Base-by-base conservation (phyloP, 2,113 vertebrate species). In the Hemichromis elongatus region DNA sequence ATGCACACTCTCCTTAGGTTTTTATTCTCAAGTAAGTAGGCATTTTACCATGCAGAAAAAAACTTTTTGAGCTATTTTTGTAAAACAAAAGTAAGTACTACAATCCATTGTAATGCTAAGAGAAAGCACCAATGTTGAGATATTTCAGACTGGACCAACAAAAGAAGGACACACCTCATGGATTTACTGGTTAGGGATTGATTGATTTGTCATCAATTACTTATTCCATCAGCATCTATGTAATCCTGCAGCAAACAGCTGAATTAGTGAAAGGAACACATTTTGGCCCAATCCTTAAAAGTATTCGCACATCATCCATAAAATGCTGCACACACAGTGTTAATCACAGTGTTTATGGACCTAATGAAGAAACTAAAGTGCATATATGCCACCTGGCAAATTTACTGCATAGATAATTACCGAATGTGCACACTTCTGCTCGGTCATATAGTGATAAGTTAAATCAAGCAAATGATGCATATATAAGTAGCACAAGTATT, bases 381-480 rank as follows among this genome's bases (percentile, higher is more conserved):
- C 45, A n/a, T 70, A 80, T 54, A 80, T 68, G 56, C 54, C 85
- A 89, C 45, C 21, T 84, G 37, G 78, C 66, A 82, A 80, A 79
- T 86, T 47, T 80, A 82, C 79, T 86, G 55, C 81, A 56, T 1
- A 73, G 63, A 85, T 90, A 80, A 89, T 84, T 47, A 86, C 54
- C 56, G 50, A 82, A 53, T 52, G 47, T 57, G 16, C 28, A 37
- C 66, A 52, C 70, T 52, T 33, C 26, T 52, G 26, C 61, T 47
- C 78, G 79, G 70, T 82, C 63, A 75, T 79, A 61, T 52, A 75
- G 18, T 75, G 50, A 6, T 9, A 35, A 68, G 28, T 52, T 84
- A 30, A 77, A 88, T 75, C 26, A 68, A 66, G 45, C 42, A 78
- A 81, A 88, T 66, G 14, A 73, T 75, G 77, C 66, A n/a, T 21